phyloP scores from a whole-genome alignment of 2,113 vertebrate genomes.

The mouse (Mus musculus) region GRCm39 chr12:40381001-40381500 shows the following conservation, averaged over 20 bases:
- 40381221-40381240: neutral
- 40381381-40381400: neutral
- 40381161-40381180: neutral
- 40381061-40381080: neutral
- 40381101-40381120: neutral
- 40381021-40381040: neutral
- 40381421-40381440: neutral
- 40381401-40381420: neutral
- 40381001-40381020: constrained; percentile 15
- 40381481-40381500: neutral
- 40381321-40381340: neutral
- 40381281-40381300: neutral
- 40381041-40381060: neutral
- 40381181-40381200: neutral
- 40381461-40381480: neutral
- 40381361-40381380: neutral
- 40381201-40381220: neutral
- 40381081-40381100: neutral
- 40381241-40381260: neutral
- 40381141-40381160: neutral
- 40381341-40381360: neutral
- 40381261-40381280: neutral
- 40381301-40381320: constrained; percentile 14
- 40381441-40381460: neutral
- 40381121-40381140: neutral